Evolutionary conservation across 2,888 invertebrate genomes (phyloP).

Genomic region (Actias luna): DNA sequence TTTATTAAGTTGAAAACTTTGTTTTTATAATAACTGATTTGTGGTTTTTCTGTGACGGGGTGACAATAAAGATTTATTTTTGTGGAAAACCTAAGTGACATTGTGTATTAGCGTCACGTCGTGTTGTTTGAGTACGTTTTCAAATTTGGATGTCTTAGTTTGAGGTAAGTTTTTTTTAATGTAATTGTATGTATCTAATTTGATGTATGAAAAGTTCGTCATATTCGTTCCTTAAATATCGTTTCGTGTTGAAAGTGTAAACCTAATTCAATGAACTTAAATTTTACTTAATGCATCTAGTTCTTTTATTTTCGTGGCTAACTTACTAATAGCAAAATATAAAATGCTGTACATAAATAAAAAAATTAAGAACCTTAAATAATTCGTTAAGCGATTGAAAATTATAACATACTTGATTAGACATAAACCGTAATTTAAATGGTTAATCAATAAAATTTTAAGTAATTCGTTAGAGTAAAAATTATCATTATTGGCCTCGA

Average conservation of each 20-base stretch:
- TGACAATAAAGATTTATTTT: conserved; percentile 55
- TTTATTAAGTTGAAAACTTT: conserved; percentile 44
- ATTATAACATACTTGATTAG: background rate
- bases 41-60: conserved; percentile 42
- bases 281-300: background rate
- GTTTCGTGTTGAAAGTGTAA: background rate
- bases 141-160: conserved; percentile 68
- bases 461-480: too few relatives aligned
- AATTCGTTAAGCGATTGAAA: background rate
- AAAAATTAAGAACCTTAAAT: background rate
- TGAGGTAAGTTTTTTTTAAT: conserved; percentile 58
- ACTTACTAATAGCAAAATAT: background rate
- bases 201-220: too few relatives aligned
- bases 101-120: conserved; percentile 40
- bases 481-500: too few relatives aligned
- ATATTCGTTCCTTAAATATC: too few relatives aligned
- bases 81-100: conserved; percentile 39
- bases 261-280: background rate
- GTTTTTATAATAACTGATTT: conserved; percentile 33
- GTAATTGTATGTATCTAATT: too few relatives aligned
- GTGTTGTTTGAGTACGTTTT: conserved; percentile 37
- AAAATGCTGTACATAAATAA: background rate
- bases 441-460: too few relatives aligned
- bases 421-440: too few relatives aligned
- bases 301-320: background rate